These are phyloP conservation scores for Odontocolon sp. DNA, from an alignment of 2,888 invertebrate genomes.

Conservation along the genomic window DNA sequence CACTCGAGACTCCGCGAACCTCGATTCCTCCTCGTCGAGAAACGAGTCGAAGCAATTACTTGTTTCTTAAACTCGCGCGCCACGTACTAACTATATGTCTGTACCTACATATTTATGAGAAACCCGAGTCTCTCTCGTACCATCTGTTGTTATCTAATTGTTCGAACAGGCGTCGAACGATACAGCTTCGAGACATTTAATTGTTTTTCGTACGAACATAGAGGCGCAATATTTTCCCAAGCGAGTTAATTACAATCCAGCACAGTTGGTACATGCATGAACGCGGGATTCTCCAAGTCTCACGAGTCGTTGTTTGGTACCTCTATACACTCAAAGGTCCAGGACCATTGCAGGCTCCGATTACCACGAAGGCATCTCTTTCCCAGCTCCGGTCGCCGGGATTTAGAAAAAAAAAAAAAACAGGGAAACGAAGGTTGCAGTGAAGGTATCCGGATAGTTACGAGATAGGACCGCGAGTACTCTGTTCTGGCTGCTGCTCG, in stretches of 20 bases:
- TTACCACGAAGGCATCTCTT: slow-evolving; percentile 23
- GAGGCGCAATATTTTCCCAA: slow-evolving; percentile 11
- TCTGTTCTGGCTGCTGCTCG: not conserved
- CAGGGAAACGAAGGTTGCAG: not conserved
- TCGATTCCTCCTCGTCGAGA: slow-evolving; percentile 6
- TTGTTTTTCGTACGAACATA: slow-evolving; percentile 16
- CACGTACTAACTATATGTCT: not conserved
- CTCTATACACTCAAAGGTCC: slow-evolving; percentile 6
- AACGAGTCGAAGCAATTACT: slow-evolving; percentile 46
- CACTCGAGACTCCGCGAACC: not conserved
- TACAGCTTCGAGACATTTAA: slow-evolving; percentile 20
- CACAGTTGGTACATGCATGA: not conserved
- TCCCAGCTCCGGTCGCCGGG: not conserved
- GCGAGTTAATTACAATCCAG: slow-evolving; percentile 24
- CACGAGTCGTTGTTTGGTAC: not conserved
- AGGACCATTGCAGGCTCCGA: slow-evolving; percentile 34
- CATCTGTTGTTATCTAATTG: slow-evolving; percentile 43
- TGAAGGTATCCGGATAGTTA: slow-evolving; percentile 32
- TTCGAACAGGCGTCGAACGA: slow-evolving; percentile 43
- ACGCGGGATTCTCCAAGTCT: not conserved
- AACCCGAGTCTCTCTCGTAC: slow-evolving; percentile 16
- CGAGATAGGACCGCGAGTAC: slow-evolving; percentile 9
- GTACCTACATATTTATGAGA: slow-evolving; percentile 53
- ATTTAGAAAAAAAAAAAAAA: slow-evolving; percentile 9
- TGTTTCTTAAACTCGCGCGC: slow-evolving; percentile 20